Conservation (phyloP, 2,113 vertebrate genomes). For the Falco punctatus region DNA sequence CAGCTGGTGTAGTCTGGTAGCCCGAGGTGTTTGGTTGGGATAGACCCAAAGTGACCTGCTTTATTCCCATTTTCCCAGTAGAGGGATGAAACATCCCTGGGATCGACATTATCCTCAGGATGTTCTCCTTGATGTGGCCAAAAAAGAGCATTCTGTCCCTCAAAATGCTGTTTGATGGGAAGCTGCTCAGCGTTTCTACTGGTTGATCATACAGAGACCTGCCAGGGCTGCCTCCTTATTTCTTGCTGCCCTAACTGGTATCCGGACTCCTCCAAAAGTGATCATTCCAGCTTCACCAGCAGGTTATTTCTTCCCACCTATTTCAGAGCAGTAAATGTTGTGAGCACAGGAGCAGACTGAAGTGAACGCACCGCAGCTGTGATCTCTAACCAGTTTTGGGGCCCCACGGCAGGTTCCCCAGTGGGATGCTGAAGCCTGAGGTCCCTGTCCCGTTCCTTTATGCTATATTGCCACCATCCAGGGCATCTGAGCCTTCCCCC, state of each 20-base stretch:
- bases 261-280: background rate
- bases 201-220: background rate
- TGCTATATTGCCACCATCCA: fast-evolving
- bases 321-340: background rate
- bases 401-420: background rate
- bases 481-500: background rate
- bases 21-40: background rate
- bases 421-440: background rate
- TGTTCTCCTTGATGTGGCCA: fast-evolving
- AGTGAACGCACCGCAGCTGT: fast-evolving
- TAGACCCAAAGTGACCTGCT: background rate
- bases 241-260: background rate
- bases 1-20: fast-evolving
- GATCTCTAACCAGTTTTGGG: background rate
- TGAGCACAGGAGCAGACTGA: fast-evolving
- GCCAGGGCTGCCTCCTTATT: background rate
- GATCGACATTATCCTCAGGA: background rate
- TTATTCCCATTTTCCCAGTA: background rate
- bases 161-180: background rate
- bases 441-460: background rate
- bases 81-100: background rate
- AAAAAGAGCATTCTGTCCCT: background rate
- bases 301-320: background rate
- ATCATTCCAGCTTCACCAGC: background rate
- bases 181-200: background rate